phyloP scores from a whole-genome alignment of 2,113 vertebrate genomes.

The Lota lota region DNA sequence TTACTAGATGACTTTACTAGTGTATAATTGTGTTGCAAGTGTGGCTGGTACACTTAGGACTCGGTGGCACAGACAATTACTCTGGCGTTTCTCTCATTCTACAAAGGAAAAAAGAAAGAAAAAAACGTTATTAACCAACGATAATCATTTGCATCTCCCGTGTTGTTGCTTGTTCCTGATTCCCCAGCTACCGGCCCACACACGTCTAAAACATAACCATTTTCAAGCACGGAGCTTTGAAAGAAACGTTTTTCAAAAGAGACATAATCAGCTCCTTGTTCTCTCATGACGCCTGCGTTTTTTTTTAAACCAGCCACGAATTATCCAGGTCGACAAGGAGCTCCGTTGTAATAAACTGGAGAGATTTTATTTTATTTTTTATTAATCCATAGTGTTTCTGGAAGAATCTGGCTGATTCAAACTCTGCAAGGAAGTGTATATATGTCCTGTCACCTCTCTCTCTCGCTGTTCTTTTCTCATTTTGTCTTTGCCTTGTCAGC shows the following conservation, averaged over 20 bases:
- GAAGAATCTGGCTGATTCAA: slow-evolving; percentile 19
- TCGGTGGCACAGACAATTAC: slow-evolving; percentile 41
- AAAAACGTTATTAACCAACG: slow-evolving; percentile 1
- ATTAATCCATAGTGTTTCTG: too few relatives aligned
- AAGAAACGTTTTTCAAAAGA: too few relatives aligned
- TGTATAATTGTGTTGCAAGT: slow-evolving; percentile 55
- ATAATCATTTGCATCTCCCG: not conserved
- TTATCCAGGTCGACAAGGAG: too few relatives aligned
- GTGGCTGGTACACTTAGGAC: slow-evolving; percentile 48
- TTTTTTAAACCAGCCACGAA: too few relatives aligned
- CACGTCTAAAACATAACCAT: too few relatives aligned
- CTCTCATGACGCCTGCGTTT: too few relatives aligned
- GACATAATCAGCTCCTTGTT: too few relatives aligned
- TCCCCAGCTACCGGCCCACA: too few relatives aligned
- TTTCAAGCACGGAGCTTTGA: too few relatives aligned
- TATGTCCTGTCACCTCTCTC: slow-evolving; percentile 16
- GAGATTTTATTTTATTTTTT: too few relatives aligned
- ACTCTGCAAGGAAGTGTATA: slow-evolving; percentile 35
- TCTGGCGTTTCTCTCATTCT: slow-evolving; percentile 14
- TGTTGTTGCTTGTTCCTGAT: too few relatives aligned
- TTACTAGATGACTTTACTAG: not conserved
- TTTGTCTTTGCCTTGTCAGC: not conserved
- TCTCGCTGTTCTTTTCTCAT: slow-evolving; percentile 4
- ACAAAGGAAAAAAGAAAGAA: slow-evolving; percentile 9
- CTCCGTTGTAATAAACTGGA: too few relatives aligned